Evolutionary conservation across 2,113 vertebrate genomes (phyloP).

Genomic region (Mus pahari): DNA sequence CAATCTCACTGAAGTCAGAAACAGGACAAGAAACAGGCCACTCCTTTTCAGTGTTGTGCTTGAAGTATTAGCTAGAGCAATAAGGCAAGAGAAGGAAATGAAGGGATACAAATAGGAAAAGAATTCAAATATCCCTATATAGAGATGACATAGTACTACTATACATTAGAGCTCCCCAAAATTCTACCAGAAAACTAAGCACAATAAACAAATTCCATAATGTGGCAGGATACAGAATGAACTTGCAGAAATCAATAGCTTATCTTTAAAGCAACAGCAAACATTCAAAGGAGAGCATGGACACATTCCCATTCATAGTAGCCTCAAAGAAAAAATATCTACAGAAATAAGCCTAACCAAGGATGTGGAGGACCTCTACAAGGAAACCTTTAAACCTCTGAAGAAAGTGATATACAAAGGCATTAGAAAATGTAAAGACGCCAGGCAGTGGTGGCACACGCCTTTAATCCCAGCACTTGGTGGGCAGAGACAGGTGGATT

Average conservation of each 20-base stretch:
- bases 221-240: background rate
- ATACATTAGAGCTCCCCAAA: background rate
- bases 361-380: background rate
- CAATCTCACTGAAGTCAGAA: background rate
- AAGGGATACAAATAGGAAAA: background rate
- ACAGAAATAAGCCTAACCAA: background rate
- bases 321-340: background rate
- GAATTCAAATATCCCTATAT: background rate
- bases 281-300: background rate
- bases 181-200: background rate
- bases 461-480: no score
- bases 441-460: no score
- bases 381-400: background rate
- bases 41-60: background rate
- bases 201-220: background rate
- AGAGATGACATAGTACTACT: background rate
- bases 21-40: background rate
- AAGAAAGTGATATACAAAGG: background rate
- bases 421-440: background rate
- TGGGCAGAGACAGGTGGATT: no score
- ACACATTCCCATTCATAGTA: background rate
- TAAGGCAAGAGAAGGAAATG: background rate
- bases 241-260: background rate
- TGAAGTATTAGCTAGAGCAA: background rate
- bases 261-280: background rate